Percentiles rank a stretch among this genome's conserved stretches.
Evolutionary conservation across 2,113 vertebrate species (phyloP).

Genomic region (Eleginops maclovinus): DNA sequence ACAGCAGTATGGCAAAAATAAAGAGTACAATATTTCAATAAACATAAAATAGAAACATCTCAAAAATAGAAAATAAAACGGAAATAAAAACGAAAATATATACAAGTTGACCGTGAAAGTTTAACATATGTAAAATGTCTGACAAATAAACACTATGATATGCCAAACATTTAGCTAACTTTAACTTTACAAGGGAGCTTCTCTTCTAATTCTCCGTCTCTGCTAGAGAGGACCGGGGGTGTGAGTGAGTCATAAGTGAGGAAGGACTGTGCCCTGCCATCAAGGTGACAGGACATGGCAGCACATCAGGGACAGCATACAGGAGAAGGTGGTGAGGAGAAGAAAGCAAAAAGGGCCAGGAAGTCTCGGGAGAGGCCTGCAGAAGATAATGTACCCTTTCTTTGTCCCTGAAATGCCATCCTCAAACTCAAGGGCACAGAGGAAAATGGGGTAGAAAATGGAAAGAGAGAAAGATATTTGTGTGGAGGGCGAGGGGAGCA

Average conservation of each 20-base stretch:
- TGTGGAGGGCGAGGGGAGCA: conserved; percentile 35
- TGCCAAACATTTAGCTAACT: no score
- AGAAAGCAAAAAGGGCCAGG: conserved; percentile 32
- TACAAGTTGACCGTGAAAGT: no score
- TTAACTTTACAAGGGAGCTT: neutral
- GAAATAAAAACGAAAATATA: no score
- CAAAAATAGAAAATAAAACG: no score
- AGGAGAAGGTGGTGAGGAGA: conserved; percentile 9
- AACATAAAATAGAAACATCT: no score
- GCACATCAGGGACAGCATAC: conserved; percentile 28
- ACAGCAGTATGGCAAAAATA: no score
- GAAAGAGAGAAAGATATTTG: conserved; percentile 41
- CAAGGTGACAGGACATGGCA: conserved; percentile 34
- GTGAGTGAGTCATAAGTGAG: conserved; percentile 40
- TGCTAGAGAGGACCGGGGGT: conserved; percentile 12
- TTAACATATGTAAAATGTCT: no score
- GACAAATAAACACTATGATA: no score
- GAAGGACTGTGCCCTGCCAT: conserved; percentile 4
- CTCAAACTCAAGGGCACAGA: conserved; percentile 59
- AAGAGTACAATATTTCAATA: no score
- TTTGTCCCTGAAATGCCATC: conserved; percentile 61
- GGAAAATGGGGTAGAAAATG: conserved; percentile 54
- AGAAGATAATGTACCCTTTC: conserved; percentile 55
- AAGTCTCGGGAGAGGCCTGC: conserved; percentile 47
- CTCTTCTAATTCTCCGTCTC: conserved; percentile 9